A percentile compares a stretch with the other conserved stretches of the same genome.
Conservation (phyloP, 2,888 invertebrate species). For the Leucoptera coffeella region DNA sequence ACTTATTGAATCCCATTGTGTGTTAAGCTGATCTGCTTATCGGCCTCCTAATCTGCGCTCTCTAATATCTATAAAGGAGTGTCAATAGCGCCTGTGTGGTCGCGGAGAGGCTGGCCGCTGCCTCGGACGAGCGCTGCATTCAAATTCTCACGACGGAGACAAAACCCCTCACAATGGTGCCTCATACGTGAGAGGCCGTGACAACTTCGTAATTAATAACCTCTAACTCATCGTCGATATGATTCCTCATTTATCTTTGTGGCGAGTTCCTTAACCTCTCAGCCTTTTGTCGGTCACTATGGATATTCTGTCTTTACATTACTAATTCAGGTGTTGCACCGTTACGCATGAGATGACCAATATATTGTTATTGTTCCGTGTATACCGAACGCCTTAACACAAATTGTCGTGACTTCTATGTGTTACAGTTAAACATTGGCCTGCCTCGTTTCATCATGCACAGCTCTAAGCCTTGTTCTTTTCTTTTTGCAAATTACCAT, state of each 20-base stretch:
- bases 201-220: slow-evolving; percentile 51
- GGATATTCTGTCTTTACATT: slow-evolving; percentile 27
- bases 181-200: slow-evolving; percentile 34
- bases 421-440: too few relatives aligned
- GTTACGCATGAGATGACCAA: slow-evolving; percentile 51
- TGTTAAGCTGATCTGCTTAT: slow-evolving; percentile 9
- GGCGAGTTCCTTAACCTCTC: slow-evolving; percentile 36
- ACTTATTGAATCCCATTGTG: slow-evolving; percentile 7
- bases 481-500: too few relatives aligned
- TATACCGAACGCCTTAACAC: too few relatives aligned
- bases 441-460: too few relatives aligned
- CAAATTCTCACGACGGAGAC: slow-evolving; percentile 44
- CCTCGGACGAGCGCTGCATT: slow-evolving; percentile 20
- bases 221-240: slow-evolving; percentile 46
- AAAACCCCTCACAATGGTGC: slow-evolving; percentile 29
- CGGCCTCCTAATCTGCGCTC: slow-evolving; percentile 9
- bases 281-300: slow-evolving; percentile 30
- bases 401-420: too few relatives aligned
- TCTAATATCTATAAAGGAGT: slow-evolving; percentile 10
- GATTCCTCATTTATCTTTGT: slow-evolving; percentile 45
- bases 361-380: too few relatives aligned
- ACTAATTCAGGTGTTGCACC: slow-evolving; percentile 39
- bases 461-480: too few relatives aligned
- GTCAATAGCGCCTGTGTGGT: slow-evolving; percentile 27
- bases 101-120: slow-evolving; percentile 21